These are phyloP conservation scores for Sebastes cheni DNA, from an alignment of 2,797 vertebrate species.

Conservation along the genomic window DNA sequence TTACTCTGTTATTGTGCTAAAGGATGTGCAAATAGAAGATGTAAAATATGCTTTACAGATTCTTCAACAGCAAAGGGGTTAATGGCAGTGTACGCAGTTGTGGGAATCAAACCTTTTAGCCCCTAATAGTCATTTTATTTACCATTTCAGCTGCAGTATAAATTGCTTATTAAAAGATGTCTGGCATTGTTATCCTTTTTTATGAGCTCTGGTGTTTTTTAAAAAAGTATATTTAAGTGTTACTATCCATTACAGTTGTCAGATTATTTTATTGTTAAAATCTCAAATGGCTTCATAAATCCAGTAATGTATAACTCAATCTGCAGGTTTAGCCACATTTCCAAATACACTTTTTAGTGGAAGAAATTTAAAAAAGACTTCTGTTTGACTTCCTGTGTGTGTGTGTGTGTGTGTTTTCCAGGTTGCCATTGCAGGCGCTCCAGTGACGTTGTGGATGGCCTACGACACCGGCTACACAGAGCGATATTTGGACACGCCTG, in stretches of 20 bases:
- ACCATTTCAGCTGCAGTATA: neutral
- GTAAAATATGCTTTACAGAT: neutral
- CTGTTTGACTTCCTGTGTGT: constrained; percentile 4
- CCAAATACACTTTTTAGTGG: neutral
- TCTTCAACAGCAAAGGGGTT: neutral
- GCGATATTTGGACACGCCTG: constrained; percentile 94
- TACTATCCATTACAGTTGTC: neutral
- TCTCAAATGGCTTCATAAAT: neutral
- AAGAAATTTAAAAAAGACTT: neutral
- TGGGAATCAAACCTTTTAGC: neutral
- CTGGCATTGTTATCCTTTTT: too few species aligned
- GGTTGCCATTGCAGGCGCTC: constrained; percentile 95
- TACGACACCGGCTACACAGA: constrained; percentile 97
- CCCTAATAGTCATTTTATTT: neutral
- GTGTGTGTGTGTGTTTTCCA: constrained; percentile 53
- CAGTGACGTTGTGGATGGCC: constrained; percentile 96
- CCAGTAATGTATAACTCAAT: neutral
- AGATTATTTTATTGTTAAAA: neutral
- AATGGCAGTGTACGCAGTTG: neutral
- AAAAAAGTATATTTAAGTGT: too few species aligned
- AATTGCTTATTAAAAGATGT: too few species aligned
- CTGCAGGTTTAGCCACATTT: neutral
- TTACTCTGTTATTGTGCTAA: neutral
- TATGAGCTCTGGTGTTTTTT: too few species aligned
- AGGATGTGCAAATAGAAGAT: neutral